These are phyloP conservation scores for Boloria selene DNA, from an alignment of 2,888 invertebrate genomes.

Conservation along the genomic window DNA sequence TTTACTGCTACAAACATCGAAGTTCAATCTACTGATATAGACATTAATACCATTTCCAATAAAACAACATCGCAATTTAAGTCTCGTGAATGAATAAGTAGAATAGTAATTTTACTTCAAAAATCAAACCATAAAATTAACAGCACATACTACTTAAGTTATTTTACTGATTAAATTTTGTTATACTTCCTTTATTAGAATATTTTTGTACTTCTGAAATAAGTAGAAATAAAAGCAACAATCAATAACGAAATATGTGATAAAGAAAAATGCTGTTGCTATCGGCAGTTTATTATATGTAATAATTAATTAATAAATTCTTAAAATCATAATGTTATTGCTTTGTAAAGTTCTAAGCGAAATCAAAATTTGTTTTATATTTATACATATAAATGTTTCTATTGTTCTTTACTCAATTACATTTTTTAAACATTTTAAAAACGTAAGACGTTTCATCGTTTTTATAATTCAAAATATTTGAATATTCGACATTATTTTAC, in stretches of 20 bases:
- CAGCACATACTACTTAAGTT: too few species aligned
- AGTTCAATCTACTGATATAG: constrained; percentile 71
- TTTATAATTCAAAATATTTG: constrained; percentile 24
- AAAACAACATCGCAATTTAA: constrained; percentile 58
- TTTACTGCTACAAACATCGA: constrained; percentile 69
- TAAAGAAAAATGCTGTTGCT: constrained; percentile 4
- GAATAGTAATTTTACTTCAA: not conserved
- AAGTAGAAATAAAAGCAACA: constrained; percentile 1
- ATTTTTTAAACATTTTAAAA: constrained; percentile 18
- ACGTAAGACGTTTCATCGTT: constrained; percentile 33
- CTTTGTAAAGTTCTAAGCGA: not conserved
- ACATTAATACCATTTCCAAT: constrained; percentile 72
- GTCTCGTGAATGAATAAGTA: constrained; percentile 29
- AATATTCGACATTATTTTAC: constrained; percentile 25
- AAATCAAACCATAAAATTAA: too few species aligned
- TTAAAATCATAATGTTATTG: not conserved
- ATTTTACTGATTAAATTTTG: not conserved
- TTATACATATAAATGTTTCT: constrained; percentile 16
- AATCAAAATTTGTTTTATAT: constrained; percentile 10
- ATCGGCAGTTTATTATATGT: constrained; percentile 1
- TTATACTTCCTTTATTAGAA: constrained; percentile 5
- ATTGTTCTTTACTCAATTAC: constrained; percentile 1
- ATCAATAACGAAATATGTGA: constrained; percentile 21
- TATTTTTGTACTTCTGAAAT: constrained; percentile 14
- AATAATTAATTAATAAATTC: constrained; percentile 5